Base-by-base conservation (phyloP, 2,113 vertebrate genomes). In the Probosciger aterrimus region DNA sequence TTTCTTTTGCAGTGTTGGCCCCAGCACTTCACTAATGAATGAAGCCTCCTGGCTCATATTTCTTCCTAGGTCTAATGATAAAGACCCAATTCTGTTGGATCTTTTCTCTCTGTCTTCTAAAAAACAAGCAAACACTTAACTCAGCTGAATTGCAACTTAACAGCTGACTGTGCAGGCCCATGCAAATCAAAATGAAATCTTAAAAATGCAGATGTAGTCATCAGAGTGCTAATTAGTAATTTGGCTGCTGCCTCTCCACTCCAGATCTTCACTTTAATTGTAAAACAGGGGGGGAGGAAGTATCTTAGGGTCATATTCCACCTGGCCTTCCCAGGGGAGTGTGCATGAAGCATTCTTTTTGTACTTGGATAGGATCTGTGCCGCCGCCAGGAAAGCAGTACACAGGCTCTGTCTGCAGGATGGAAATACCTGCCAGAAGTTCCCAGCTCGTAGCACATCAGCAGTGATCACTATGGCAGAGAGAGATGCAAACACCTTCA, bases 111-210 rank as follows among this genome's bases (percentile, higher is more conserved):
- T 23, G 15, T 86, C 53, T 82, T 77, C 59, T 73, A n/a, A 90
- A 92, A 91, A 80, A 33, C 35, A 94, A 92, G 39, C 74, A 88
- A 88, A 93, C 73, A 88, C 82, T 89, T 91, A 68, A 96, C 77
- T 79, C 80, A 89, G 80, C 39, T 82, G 80, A 95, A 94, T 67
- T 78, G 15, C 71, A 94, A 78, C 27, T 81, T 92, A 95, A 86
- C 50, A 88, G 82, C 90, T 96, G 95, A 92, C 71, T 93, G 49
- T 93, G 71, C 80, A 94, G 73, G 55, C 37, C 85, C 80, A 59
- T 77, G 83, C 63, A 96, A 93, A 97, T 91, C 81, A 94, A 95
- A 96, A 91, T 44, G 43, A 93, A 95, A 87, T 91, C 49, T 87
- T 76, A 64, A 82, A 95, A 95, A 91, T 49, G 39, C 88, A 96